Base-by-base conservation (phyloP, 2,888 invertebrate species). In the Aporophyla lueneburgensis region DNA sequence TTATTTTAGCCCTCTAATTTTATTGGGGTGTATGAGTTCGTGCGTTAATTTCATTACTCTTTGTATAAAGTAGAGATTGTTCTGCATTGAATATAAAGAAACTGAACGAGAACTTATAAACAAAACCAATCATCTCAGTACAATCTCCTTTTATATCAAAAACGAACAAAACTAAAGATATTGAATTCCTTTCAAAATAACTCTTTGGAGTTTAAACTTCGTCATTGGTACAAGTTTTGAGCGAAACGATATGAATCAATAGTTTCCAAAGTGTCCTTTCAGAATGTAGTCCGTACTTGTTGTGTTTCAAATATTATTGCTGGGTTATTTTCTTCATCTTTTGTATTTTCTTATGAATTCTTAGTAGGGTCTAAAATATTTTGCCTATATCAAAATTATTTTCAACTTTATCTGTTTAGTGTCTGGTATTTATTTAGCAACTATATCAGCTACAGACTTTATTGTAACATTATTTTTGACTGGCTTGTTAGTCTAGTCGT, bases 141-240 rank as follows among this genome's bases (percentile, higher is more conserved):
- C 40, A 24, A 68, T 82, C 46, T 43, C 10, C 54, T 59, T 66
- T 33, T 33, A 9, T 46, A 79, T 63, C 58, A 63, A 67, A 73
- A 79, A 63, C 21, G 73, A 73, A 56, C 77, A 56, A 77, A 85
- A 74, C 59, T 59, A 4, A 66, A 59, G 70, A 84, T 85, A 83
- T 76, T 82, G 75, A 83, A 82, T 83, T 85, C 78, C 72, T 82
- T 82, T 78, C 75, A 82, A 69, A 85, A 76, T 82, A 85, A 78
- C 78, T 85, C 82, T 83, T 74, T 75, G 54, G 7, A 76, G 79
- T 83, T 79, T 58, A 74, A 77, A 80, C 71, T 85, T 83, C 58
- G 74, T 63, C 73, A 78, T 63, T 72, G 74, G 53, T 54, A 66
- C 4, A 78, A 82, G 85, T 85, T 87, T 65, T 33, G 10, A 65